Base-by-base conservation (phyloP, 2,113 vertebrate species). In the Epinephelus moara region DNA sequence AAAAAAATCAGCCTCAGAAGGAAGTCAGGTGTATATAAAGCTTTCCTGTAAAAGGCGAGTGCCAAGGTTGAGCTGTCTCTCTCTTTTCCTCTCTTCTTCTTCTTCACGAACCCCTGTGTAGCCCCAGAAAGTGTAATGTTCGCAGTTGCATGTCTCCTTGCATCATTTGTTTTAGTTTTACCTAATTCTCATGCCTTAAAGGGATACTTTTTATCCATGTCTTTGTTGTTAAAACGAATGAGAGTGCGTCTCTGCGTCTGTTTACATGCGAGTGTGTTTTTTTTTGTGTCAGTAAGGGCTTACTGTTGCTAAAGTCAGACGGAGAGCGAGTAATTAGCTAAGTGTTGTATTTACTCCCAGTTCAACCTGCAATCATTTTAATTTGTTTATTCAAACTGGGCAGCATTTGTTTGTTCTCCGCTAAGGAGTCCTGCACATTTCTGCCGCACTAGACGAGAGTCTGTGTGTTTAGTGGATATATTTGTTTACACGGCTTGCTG, bases 281-380 rank as follows among this genome's bases (percentile, higher is more conserved):
- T 37, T 27, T 80, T 67, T 71, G n/a, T 80, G 72, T 69, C 55
- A 61, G 57, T 52, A 45, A 59, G 21, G 75, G 70, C 68, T 59
- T 75, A n/a, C 18, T 53, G 67, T 37, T 37, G 71, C 76, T 75
- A 23, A 81, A 80, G 77, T 79, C 76, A 80, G 71, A 75, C 68
- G n/a, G 71, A 82, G 70, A 86, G 73, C 80, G 42, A 77, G 81
- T 88, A 87, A 93, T 91, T 90, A 91, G 86, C 74, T 88, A 83
- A 91, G 92, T 89, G 88, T 90, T 88, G 82, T 53, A 80, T 89
- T 91, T 90, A 82, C 75, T 87, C 72, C 82, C 69, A 69, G 86
- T 88, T 88, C 82, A 82, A 82, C 82, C 85, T 82, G 85, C 80
- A 89, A 87, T 91, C 83, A 85, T 84, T 90, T 80, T 78, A 85